Conservation (phyloP, 2,113 vertebrate genomes). For the Diadophis punctatus region DNA sequence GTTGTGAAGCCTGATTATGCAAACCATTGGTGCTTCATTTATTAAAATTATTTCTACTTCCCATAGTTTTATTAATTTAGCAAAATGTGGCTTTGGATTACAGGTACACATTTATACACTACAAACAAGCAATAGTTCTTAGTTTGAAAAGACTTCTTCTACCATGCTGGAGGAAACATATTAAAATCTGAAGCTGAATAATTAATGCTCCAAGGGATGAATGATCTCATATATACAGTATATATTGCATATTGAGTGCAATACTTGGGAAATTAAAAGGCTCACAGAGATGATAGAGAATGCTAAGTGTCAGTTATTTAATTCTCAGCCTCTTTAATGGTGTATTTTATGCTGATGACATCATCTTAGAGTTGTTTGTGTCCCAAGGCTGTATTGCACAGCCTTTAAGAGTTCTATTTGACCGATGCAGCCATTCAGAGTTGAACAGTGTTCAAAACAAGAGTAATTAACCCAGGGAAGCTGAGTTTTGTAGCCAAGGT, state of each 20-base stretch:
- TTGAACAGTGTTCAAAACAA: not conserved
- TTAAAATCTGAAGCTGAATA: constrained; percentile 35
- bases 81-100: not conserved
- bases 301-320: rapidly evolving
- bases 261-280: constrained; percentile 6
- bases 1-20: not conserved
- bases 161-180: constrained; percentile 15
- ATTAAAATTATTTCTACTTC: not conserved
- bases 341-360: not conserved
- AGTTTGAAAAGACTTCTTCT: not conserved
- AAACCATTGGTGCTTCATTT: not conserved
- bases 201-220: constrained; percentile 32
- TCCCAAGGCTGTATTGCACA: not conserved
- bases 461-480: not conserved
- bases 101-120: rapidly evolving
- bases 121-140: constrained; percentile 8
- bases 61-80: not conserved
- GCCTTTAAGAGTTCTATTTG: not conserved
- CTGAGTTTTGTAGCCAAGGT: not conserved
- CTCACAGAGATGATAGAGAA: rapidly evolving
- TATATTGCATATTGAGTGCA: too few relatives aligned
- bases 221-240: not conserved
- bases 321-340: rapidly evolving
- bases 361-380: not conserved
- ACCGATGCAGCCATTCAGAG: not conserved